Conservation (phyloP, 2,113 vertebrate species). For the Campylorhamphus procurvoides region DNA sequence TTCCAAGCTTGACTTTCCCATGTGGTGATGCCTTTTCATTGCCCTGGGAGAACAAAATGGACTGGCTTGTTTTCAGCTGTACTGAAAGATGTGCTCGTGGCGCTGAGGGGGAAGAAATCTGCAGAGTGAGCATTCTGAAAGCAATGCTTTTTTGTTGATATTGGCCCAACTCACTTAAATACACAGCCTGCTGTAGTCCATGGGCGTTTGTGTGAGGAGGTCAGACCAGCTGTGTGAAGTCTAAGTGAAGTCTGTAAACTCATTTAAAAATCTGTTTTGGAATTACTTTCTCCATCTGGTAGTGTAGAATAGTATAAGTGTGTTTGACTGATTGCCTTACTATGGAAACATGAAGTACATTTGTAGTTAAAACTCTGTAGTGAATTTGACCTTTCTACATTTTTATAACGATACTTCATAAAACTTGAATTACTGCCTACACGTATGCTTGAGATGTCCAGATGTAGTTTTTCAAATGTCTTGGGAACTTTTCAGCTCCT, state of each 20-base stretch:
- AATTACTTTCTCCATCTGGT: conserved; percentile 6
- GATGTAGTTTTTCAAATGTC: conserved; percentile 18
- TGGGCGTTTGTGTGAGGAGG: background rate
- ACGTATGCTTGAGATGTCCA: background rate
- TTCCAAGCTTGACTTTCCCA: background rate
- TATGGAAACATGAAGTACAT: background rate
- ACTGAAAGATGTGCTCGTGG: background rate
- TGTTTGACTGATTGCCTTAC: background rate
- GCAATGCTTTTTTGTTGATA: background rate
- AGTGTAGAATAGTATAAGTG: background rate
- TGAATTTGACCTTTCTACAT: background rate
- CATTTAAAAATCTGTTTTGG: background rate
- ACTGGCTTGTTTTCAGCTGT: background rate
- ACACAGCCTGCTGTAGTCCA: background rate
- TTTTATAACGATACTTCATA: background rate
- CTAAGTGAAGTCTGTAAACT: background rate
- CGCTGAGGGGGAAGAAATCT: background rate
- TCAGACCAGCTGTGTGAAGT: background rate
- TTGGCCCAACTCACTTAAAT: background rate
- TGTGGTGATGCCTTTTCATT: background rate
- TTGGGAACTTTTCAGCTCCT: background rate
- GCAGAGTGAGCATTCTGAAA: background rate
- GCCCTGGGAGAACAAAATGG: background rate
- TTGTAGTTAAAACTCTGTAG: background rate
- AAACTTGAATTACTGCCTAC: background rate